Percentiles rank a stretch among this genome's conserved stretches.
phyloP scores from a whole-genome alignment of 2,113 vertebrate species.

The Cacatua alba region DNA sequence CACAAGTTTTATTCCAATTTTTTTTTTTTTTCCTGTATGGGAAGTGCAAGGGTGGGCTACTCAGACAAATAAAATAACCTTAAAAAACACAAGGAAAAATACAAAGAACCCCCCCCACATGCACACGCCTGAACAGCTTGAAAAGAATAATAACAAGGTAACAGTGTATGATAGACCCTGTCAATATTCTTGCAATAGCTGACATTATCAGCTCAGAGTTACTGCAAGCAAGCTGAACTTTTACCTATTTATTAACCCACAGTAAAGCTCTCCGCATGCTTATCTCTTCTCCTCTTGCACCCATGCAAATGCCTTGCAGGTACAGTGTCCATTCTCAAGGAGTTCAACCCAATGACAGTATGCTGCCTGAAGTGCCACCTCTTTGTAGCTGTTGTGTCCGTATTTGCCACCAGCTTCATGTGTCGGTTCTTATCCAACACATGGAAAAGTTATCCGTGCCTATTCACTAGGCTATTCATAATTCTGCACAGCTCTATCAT shows the following conservation, averaged over 20 bases:
- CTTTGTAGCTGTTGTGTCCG: not conserved
- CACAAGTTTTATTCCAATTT: not conserved
- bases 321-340: not conserved
- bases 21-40: not conserved
- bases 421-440: not conserved
- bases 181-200: not conserved
- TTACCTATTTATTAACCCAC: not conserved
- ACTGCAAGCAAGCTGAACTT: not conserved
- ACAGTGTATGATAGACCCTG: not conserved
- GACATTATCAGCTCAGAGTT: not conserved
- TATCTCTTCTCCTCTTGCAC: not conserved
- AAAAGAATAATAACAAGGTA: not conserved
- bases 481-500: not conserved
- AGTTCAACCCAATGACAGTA: not conserved
- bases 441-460: not conserved
- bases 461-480: not conserved
- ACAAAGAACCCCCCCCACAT: not conserved
- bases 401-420: not conserved
- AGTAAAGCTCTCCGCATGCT: not conserved
- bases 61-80: not conserved
- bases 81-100: not conserved
- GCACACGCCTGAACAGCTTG: not conserved
- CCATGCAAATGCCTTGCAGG: rapidly evolving
- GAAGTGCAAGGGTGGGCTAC: not conserved
- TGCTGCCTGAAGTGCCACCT: not conserved